Conservation (phyloP, 2,888 invertebrate genomes). For the Rapana venosa region DNA sequence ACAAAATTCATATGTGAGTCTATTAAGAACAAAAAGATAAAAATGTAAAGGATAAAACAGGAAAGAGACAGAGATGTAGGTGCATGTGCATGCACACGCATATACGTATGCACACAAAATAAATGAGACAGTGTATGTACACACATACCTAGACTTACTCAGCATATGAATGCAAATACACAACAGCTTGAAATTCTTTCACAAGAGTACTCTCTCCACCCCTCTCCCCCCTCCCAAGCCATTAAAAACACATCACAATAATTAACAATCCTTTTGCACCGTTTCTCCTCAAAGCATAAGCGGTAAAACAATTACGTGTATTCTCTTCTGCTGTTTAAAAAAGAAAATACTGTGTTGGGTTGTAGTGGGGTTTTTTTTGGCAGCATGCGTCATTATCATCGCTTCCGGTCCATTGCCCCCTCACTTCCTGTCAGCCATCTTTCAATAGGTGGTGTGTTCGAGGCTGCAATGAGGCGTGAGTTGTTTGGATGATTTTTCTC, state of each 20-base stretch:
- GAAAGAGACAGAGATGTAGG: no score
- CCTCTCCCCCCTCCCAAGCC: no score
- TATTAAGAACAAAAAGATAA: no score
- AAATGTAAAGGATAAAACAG: no score
- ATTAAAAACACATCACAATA: background rate
- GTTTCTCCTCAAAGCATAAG: background rate
- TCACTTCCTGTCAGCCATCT: background rate
- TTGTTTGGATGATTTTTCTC: background rate
- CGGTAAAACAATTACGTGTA: background rate
- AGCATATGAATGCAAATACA: no score
- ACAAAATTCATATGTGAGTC: no score
- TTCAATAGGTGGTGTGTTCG: background rate
- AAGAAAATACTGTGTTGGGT: background rate
- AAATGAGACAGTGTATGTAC: no score
- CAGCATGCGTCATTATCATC: slow-evolving; percentile 10
- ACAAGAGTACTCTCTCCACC: background rate
- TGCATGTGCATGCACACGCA: background rate
- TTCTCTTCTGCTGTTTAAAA: background rate
- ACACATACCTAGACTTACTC: no score
- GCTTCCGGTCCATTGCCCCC: slow-evolving; percentile 8
- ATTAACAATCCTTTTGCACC: background rate
- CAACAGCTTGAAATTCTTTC: background rate
- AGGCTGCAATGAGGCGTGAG: background rate
- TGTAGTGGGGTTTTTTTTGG: background rate
- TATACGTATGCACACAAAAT: background rate